These are phyloP conservation scores for Aporophyla nigra DNA, from an alignment of 2,888 invertebrate species.

Conservation along the genomic window DNA sequence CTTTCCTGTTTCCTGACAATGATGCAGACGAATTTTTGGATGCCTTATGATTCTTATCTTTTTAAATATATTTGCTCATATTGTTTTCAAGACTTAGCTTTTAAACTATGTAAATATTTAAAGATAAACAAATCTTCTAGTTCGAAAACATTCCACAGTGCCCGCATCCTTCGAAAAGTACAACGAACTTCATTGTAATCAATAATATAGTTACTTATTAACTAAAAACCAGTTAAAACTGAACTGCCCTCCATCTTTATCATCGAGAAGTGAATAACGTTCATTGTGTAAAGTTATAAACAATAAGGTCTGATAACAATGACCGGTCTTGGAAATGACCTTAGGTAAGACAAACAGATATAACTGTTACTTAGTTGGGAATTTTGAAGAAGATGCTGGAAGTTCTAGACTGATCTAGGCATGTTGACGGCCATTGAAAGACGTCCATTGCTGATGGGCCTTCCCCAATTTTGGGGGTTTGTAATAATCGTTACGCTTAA, in stretches of 20 bases:
- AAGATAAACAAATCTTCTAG: too few relatives aligned
- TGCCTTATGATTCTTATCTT: too few relatives aligned
- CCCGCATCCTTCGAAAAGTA: slow-evolving; percentile 5
- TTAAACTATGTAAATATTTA: too few relatives aligned
- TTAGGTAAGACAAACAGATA: neutral
- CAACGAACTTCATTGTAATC: slow-evolving; percentile 1
- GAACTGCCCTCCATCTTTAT: slow-evolving; percentile 14
- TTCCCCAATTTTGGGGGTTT: too few relatives aligned
- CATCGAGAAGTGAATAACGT: neutral
- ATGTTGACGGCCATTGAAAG: too few relatives aligned
- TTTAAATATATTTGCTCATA: too few relatives aligned
- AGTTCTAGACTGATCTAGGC: neutral
- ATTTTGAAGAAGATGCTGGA: neutral
- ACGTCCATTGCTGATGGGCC: too few relatives aligned
- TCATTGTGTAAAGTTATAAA: neutral
- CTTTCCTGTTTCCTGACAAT: too few relatives aligned
- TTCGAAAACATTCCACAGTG: too few relatives aligned
- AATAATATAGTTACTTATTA: neutral
- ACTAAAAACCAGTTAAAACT: slow-evolving; percentile 14
- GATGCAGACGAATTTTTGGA: too few relatives aligned
- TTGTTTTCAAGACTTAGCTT: too few relatives aligned
- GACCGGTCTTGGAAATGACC: slow-evolving; percentile 16
- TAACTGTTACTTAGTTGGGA: neutral
- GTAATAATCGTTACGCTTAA: too few relatives aligned
- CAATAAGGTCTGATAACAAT: slow-evolving; percentile 34